phyloP scores from a whole-genome alignment of 2,888 invertebrate species.

The Sinelater perroti region DNA sequence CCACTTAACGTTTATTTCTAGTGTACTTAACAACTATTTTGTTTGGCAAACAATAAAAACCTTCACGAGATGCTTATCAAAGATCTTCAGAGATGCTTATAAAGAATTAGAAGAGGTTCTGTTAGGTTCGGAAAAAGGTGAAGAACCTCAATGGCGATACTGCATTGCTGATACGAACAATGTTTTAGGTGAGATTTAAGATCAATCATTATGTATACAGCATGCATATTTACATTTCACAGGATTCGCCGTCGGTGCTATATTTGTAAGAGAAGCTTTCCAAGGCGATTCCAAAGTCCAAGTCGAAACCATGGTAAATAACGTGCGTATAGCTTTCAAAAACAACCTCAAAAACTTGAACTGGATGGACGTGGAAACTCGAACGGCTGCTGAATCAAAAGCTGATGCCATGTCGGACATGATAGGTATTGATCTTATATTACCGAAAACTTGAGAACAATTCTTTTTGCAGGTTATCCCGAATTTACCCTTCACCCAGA shows the following conservation, averaged over 20 bases:
- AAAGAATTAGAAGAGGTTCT: constrained; percentile 89
- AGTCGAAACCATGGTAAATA: constrained; percentile 93
- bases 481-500: constrained; percentile 86
- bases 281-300: constrained; percentile 83
- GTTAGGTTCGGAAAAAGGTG: constrained; percentile 87
- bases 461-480: constrained; percentile 76
- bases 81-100: constrained; percentile 87
- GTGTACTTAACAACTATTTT: constrained; percentile 89
- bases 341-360: constrained; percentile 82
- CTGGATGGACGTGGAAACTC: constrained; percentile 96
- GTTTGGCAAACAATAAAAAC: constrained; percentile 92
- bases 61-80: constrained; percentile 84
- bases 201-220: background rate
- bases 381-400: constrained; percentile 85
- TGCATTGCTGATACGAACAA: constrained; percentile 92
- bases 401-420: constrained; percentile 94
- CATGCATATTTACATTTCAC: constrained; percentile 23
- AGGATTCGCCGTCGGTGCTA: constrained; percentile 90
- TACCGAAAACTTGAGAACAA: background rate
- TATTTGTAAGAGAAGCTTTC: constrained; percentile 90
- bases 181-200: constrained; percentile 65
- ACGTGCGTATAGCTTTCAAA: constrained; percentile 89
- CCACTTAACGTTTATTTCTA: too few relatives aligned
- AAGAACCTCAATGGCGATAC: constrained; percentile 88
- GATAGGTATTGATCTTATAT: constrained; percentile 72